Base-by-base conservation (phyloP, 2,888 invertebrate genomes). In the Trichacis sp. region DNA sequence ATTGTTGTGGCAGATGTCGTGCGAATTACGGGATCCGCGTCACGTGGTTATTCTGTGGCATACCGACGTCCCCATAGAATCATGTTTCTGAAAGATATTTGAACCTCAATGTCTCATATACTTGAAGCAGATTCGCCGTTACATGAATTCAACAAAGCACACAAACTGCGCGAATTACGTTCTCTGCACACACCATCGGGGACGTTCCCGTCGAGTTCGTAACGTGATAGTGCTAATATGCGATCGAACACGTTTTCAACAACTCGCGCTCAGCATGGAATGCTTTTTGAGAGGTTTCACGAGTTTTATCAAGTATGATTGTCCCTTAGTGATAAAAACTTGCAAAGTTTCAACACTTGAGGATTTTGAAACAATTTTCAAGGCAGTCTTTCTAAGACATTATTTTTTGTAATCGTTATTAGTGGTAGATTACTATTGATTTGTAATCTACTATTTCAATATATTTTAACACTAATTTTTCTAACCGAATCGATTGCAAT, bases 1-100 rank as follows among this genome's bases (percentile, higher is more conserved):
- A 66, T 66, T 69, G 69, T 69, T 64, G 60, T 57, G 63, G 66
- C 69, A 69, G 65, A 63, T 66, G 69, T 66, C 66, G 69, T 58
- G 54, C 62, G 58, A 66, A 66, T 69, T 65, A 69, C 63, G 58
- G 63, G 50, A 60, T 67, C 45, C 60, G 53, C 63, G 63, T 68
- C 67, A 68, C 57, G 67, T 60, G 67, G 67, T 64, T 68, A 68
- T 60, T 60, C 63, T 64, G 67, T 49, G 67, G 67, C 50, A 20
- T 14, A 15, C 60, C 63, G 50, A 57, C 63, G 54, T 54, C 54
- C 63, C 54, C 54, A 29, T 56, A 46, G 57, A 68, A 64, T 68
- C 63, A 60, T 57, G 54, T 68, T 64, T 60, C 20, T 48, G 40
- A 63, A 62, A 63, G 66, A 67, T 63, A 67, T 67, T 60, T 55